These are phyloP conservation scores for Riparia riparia DNA, from an alignment of 2,113 vertebrate species.

Conservation along the genomic window DNA sequence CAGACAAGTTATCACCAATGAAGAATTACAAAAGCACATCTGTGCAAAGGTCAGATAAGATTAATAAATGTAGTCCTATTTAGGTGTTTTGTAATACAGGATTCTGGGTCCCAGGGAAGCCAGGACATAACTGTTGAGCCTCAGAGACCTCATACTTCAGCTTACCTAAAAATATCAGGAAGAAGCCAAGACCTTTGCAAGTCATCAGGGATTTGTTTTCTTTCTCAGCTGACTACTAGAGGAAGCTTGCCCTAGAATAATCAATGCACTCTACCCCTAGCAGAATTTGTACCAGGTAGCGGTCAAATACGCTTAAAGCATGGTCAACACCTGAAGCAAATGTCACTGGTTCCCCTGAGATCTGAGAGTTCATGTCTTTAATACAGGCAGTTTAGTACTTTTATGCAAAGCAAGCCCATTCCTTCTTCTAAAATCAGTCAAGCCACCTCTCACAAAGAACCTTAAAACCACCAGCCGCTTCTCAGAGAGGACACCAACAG, in stretches of 20 bases:
- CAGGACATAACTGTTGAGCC: not conserved
- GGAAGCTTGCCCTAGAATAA: not conserved
- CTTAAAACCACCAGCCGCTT: not conserved
- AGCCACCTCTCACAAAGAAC: not conserved
- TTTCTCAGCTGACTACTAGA: not conserved
- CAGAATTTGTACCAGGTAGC: not conserved
- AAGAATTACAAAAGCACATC: not conserved
- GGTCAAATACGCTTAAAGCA: not conserved
- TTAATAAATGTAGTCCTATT: not conserved
- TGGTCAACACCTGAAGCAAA: not conserved
- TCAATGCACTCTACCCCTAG: not conserved
- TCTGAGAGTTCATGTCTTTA: not conserved
- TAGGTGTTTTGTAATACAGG: not conserved
- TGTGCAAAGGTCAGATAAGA: not conserved
- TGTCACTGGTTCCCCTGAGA: not conserved
- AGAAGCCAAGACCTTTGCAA: not conserved
- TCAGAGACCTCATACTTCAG: not conserved
- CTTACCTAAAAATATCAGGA: not conserved
- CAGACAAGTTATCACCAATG: not conserved
- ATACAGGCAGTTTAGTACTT: not conserved
- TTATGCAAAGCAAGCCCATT: not conserved
- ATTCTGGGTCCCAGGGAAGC: not conserved
- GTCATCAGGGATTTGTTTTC: not conserved
- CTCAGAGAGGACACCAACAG: not conserved
- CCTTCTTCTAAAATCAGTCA: not conserved